Evolutionary conservation across 2,888 invertebrate species (phyloP).

Genomic region (Drosophila colorata): DNA sequence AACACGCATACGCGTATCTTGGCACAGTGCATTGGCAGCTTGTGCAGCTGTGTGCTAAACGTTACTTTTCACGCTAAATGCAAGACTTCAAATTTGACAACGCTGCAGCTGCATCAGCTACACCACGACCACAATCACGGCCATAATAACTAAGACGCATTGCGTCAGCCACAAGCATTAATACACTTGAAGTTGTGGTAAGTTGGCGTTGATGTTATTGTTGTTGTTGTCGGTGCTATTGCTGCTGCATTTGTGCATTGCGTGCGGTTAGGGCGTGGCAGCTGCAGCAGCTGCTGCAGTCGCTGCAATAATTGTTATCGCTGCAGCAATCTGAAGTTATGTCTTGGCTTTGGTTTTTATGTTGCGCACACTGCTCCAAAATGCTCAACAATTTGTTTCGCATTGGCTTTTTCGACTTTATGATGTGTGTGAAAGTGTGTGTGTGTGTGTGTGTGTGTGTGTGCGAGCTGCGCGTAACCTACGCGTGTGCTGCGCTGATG

Average conservation of each 20-base stretch:
- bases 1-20: constrained; percentile 2
- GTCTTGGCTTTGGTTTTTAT: constrained; percentile 33
- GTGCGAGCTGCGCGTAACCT: not conserved
- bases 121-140: constrained; percentile 1
- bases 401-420: constrained; percentile 9
- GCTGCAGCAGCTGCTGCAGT: constrained; percentile 31
- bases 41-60: constrained; percentile 1
- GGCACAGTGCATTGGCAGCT: not conserved
- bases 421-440: not conserved
- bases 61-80: constrained; percentile 20
- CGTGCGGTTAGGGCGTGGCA: constrained; percentile 46
- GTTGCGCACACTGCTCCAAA: constrained; percentile 15
- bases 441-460: constrained; percentile 3
- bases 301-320: constrained; percentile 41
- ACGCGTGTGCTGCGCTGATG: constrained; percentile 8
- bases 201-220: constrained; percentile 5
- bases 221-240: constrained; percentile 5
- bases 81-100: not conserved
- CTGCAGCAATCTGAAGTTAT: constrained; percentile 31
- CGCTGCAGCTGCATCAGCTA: not conserved
- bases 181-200: constrained; percentile 36
- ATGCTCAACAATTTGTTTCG: constrained; percentile 30
- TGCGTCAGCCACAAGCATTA: constrained; percentile 61
- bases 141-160: constrained; percentile 59
- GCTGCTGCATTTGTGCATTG: constrained; percentile 34